Base-by-base conservation (phyloP, 2,113 vertebrate genomes). In the Peromyscus polionotus region DNA sequence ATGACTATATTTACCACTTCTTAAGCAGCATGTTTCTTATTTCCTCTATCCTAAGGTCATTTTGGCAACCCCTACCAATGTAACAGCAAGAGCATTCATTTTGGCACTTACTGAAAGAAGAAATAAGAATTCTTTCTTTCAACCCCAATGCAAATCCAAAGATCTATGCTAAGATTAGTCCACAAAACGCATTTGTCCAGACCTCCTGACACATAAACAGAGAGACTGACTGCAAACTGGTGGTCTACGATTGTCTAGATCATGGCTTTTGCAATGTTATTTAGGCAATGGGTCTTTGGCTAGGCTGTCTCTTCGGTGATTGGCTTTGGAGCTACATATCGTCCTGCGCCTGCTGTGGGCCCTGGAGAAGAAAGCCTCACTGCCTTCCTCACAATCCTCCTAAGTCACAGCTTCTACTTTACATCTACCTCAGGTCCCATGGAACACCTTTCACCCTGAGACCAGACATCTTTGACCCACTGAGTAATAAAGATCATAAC, bases 171-270 rank as follows among this genome's bases (percentile, higher is more conserved):
- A n/a, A 73, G 20, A 39, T 42, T 5, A 11, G 81, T 14, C 51
- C n/a, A 3, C 24, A 39, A 31, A 13, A 1, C 17, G 42, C 17
- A 0, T 1, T 20, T 1, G 5, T 10, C 1, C 0, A 13, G 10
- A 5, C 14, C 11, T 83, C 39, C 42, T 48, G 42, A 33, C 11
- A 19, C 31, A 7, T 17, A 1, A 6, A 1, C 2, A 17, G 28
- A 54, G 84, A 86, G 90, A 89, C 6, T 19, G 26, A 1, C 24
- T 36, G 24, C 22, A 67, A 68, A 14, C 28, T 5, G 16, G 26
- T 20, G 1, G 7, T 9, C 12, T 93, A 4, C 33, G 45, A 24
- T 16, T 11, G 11, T 36, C n/a, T 81, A 61, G 28, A 24, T 20
- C 2, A 28, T 3, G 12, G 7, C 31, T 0, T 75, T 73, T 65